A percentile compares a stretch with the other conserved stretches of the same genome.
phyloP scores from a whole-genome alignment of 1,140 invertebrate genomes.

The Lithobius niger region DNA sequence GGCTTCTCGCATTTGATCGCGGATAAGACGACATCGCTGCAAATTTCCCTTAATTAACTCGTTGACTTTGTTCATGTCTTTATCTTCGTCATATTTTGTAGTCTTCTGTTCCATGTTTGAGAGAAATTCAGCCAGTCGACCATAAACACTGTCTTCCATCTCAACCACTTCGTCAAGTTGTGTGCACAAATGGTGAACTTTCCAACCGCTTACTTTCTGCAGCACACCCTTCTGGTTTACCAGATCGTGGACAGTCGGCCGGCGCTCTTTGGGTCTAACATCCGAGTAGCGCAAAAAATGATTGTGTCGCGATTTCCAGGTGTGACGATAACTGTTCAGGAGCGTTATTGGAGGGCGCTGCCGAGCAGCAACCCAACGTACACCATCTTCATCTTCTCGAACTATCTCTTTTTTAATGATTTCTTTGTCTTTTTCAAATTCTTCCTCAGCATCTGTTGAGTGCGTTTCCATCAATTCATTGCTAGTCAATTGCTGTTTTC shows the following conservation, averaged over 20 bases:
- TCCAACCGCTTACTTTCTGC: conserved; percentile 88
- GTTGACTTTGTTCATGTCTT: conserved; percentile 53
- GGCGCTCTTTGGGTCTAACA: conserved; percentile 69
- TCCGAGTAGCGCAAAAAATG: conserved; percentile 81
- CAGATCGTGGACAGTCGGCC: conserved; percentile 69
- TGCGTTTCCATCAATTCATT: conserved; percentile 48
- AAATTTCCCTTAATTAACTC: conserved; percentile 83
- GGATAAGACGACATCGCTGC: conserved; percentile 82
- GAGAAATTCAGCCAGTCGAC: conserved; percentile 48
- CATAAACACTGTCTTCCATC: conserved; percentile 43
- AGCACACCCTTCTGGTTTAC: conserved; percentile 75
- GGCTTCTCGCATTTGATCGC: conserved; percentile 79
- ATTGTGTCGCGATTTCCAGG: conserved; percentile 48
- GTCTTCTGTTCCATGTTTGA: conserved; percentile 45
- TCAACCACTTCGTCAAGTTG: conserved; percentile 78
- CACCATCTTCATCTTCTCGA: conserved; percentile 30
- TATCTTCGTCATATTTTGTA: conserved; percentile 37
- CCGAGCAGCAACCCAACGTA: conserved; percentile 29
- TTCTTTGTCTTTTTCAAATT: conserved; percentile 45
- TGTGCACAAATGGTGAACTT: conserved; percentile 75
- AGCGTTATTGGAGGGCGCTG: conserved; percentile 31
- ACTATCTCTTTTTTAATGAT: conserved; percentile 29
- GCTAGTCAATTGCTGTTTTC: conserved; percentile 54
- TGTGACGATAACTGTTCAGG: conserved; percentile 36
- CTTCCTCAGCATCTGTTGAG: conserved; percentile 49